These are phyloP conservation scores for Erythrolamprus reginae DNA, from an alignment of 2,113 vertebrate genomes.

Conservation along the genomic window DNA sequence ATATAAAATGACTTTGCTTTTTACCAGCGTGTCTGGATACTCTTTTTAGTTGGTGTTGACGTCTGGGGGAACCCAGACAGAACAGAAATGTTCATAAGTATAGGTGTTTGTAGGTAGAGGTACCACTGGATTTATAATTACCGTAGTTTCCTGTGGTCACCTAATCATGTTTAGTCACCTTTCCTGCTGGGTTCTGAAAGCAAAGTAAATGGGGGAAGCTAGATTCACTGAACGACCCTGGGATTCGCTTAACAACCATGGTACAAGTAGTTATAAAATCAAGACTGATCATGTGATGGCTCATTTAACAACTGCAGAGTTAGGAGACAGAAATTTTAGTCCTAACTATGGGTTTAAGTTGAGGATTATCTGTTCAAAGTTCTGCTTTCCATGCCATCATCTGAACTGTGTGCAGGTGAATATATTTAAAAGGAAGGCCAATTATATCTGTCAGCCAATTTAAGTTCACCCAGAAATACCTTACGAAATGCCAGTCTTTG, in stretches of 20 bases:
- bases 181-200: not conserved
- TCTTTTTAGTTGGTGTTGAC: too few species aligned
- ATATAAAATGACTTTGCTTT: too few species aligned
- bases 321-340: not conserved
- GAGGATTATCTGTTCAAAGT: not conserved
- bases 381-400: not conserved
- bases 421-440: not conserved
- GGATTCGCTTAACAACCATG: not conserved
- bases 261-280: not conserved
- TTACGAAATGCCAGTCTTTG: not conserved
- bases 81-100: too few species aligned
- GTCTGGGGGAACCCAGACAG: too few species aligned
- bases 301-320: not conserved
- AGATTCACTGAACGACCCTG: not conserved
- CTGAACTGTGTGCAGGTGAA: not conserved
- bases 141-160: not conserved
- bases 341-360: not conserved
- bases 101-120: too few species aligned
- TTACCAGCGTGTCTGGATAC: too few species aligned
- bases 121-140: not conserved
- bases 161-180: not conserved
- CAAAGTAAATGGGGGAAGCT: not conserved
- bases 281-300: not conserved
- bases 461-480: not conserved
- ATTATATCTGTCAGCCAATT: too few species aligned